Evolutionary conservation across 2,888 invertebrate species (phyloP).

Genomic region (Spisula subtruncata): DNA sequence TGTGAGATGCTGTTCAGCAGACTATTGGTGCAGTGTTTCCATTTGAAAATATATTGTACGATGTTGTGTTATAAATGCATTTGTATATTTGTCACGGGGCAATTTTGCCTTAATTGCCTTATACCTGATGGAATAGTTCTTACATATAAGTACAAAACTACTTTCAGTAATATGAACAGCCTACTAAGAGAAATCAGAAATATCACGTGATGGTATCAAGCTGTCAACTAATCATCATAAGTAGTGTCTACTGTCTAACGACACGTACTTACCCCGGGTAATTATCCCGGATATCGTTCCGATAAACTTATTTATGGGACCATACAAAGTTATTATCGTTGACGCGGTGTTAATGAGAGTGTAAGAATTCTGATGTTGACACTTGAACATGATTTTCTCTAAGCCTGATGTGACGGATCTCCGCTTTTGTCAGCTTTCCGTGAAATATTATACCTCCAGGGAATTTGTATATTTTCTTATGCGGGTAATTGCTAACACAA

Average conservation of each 20-base stretch:
- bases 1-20: no score
- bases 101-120: no score
- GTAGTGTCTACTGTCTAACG: neutral
- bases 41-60: no score
- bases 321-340: neutral
- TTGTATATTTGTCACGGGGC: no score
- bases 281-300: neutral
- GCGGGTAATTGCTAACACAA: neutral
- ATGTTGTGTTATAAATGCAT: no score
- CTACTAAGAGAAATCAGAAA: no score
- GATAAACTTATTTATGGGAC: neutral
- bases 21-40: no score
- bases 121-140: no score
- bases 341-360: neutral
- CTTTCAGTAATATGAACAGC: no score
- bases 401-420: neutral
- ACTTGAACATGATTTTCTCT: constrained; percentile 15
- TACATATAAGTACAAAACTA: no score
- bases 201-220: no score
- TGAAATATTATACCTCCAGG: constrained; percentile 15
- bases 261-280: neutral
- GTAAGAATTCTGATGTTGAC: neutral
- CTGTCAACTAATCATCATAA: neutral
- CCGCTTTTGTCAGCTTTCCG: neutral
- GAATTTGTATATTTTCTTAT: neutral